Evolutionary conservation across 1,140 invertebrate species (phyloP).

Genomic region (Telenomus remus): DNA sequence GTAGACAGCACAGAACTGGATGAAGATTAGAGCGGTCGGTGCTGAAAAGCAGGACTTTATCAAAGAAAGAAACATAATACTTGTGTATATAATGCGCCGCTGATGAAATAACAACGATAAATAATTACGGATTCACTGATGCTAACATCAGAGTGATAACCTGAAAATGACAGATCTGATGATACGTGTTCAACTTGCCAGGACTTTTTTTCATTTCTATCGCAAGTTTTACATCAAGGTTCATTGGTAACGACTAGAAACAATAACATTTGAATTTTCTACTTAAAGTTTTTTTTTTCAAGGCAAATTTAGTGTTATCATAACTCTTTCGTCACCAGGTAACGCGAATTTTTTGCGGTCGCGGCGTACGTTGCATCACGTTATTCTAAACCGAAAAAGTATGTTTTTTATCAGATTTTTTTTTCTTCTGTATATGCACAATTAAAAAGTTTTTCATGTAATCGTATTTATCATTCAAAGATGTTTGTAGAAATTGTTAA

Average conservation of each 20-base stretch:
- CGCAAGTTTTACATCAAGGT: neutral
- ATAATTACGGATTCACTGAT: constrained; percentile 7
- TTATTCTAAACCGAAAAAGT: no score
- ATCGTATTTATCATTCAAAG: no score
- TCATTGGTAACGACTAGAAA: constrained; percentile 9
- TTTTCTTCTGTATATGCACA: no score
- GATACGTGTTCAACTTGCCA: neutral
- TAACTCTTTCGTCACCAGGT: no score
- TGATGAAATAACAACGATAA: constrained; percentile 27
- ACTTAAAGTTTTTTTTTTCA: no score
- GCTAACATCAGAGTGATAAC: constrained; percentile 1
- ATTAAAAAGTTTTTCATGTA: no score
- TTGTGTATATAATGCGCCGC: constrained; percentile 8
- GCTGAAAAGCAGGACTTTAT: constrained; percentile 48
- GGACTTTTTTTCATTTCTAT: neutral
- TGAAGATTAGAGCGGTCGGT: constrained; percentile 36
- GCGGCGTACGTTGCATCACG: no score
- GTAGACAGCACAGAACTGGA: constrained; percentile 13
- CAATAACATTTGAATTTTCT: no score
- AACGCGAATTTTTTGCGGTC: no score
- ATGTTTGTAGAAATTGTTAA: no score
- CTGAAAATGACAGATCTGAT: neutral
- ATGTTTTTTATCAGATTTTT: no score
- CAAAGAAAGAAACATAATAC: constrained; percentile 48
- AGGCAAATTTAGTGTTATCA: no score